Base-by-base conservation (phyloP, 2,888 invertebrate species). In the Volucella inflata region DNA sequence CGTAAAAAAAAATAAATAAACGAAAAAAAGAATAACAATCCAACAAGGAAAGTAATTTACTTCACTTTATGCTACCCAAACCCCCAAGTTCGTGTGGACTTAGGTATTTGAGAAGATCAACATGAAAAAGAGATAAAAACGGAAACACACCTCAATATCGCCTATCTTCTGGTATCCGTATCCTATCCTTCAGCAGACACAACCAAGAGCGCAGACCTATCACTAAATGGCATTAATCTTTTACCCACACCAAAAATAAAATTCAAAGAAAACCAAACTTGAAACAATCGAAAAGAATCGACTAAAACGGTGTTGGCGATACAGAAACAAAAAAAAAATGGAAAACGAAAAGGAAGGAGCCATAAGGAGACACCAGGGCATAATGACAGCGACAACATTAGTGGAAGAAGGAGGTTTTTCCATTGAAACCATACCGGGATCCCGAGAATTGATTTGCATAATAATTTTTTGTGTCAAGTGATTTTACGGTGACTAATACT, bases 81-180 rank as follows among this genome's bases (percentile, higher is more conserved):
- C 38, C 46, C 62, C 30, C 30, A 30, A 3, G 51, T 74, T 75
- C 62, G 68, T 64, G 50, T 60, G 48, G 82, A 77, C 72, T 67
- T 70, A 74, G 46, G 68, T 84, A 75, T 72, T 78, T 72, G 74
- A 78, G 44, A 72, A 21, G 67, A 53, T 14, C 65, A 44, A 51
- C 68, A 75, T 50, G 40, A 62, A 62, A 62, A 16, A 17, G 40
- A 71, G 21, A 75, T 50, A 68, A 70, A 59, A 79, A 60, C 65
- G 80, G 80, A 80, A 84, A 84, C 84, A 80, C 84, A 84, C 84
- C 84, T 84, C 80, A 76, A 80, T 82, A 77, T 77, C 71, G 55
- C 21, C 53, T 77, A 77, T 84, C 79, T 79, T 80, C 50, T 65
- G 53, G 40, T 68, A 75, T 75, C 75, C 75, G 62, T 70, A 68